These are phyloP conservation scores for Pristionchus arcanus DNA, from an alignment of 2,888 invertebrate genomes.

Conservation along the genomic window DNA sequence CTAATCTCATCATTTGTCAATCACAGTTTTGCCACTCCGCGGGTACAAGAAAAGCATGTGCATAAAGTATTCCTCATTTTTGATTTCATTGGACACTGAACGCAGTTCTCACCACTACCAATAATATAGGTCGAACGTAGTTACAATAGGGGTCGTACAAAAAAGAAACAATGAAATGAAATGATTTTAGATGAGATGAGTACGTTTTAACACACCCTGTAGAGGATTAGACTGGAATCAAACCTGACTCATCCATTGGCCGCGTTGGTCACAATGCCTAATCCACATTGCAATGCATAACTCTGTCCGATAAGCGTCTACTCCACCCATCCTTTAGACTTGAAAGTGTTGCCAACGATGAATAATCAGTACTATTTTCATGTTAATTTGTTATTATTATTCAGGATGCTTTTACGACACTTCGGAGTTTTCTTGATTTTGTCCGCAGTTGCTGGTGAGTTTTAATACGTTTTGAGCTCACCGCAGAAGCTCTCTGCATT, in stretches of 20 bases:
- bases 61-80: not conserved
- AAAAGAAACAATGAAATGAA: too few relatives aligned
- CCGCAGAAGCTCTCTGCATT: too few relatives aligned
- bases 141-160: too few relatives aligned
- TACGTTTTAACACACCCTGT: too few relatives aligned
- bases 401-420: not conserved
- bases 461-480: not conserved
- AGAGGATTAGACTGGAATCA: too few relatives aligned
- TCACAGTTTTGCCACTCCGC: not conserved
- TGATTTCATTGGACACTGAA: not conserved
- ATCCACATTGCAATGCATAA: not conserved
- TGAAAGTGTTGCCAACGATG: not conserved
- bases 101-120: too few relatives aligned
- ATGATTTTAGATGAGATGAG: too few relatives aligned
- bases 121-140: too few relatives aligned
- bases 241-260: not conserved
- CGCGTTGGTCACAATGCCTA: not conserved
- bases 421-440: not conserved
- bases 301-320: not conserved
- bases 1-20: not conserved
- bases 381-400: not conserved
- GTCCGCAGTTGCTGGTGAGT: not conserved
- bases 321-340: not conserved
- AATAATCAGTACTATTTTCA: not conserved
- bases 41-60: conserved; percentile 14